These are phyloP conservation scores for Ernsta delagoae DNA, from an alignment of 2,888 invertebrate species.

Conservation along the genomic window DNA sequence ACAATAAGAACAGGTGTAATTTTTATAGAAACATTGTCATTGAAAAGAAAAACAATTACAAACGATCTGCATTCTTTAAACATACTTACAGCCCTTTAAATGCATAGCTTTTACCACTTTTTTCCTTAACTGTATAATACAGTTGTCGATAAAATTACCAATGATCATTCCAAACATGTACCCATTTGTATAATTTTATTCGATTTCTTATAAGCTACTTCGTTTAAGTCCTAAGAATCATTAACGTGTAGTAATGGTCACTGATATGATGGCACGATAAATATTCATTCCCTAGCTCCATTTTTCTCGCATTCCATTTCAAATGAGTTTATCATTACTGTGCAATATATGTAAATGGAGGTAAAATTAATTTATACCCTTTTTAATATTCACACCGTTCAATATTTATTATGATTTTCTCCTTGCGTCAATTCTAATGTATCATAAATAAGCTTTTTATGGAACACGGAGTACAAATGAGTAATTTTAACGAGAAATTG, in stretches of 20 bases:
- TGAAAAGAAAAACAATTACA: neutral
- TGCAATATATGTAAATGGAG: slow-evolving; percentile 7
- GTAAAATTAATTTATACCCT: slow-evolving; percentile 13
- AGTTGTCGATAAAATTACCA: neutral
- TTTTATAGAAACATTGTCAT: neutral
- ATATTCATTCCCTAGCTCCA: neutral
- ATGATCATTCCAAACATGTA: neutral
- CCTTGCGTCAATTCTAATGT: slow-evolving; percentile 8
- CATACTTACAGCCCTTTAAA: slow-evolving; percentile 1
- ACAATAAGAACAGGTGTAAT: neutral
- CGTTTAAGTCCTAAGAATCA: neutral
- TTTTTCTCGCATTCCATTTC: slow-evolving; percentile 10
- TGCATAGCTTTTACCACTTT: slow-evolving; percentile 1
- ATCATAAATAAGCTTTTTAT: slow-evolving; percentile 7
- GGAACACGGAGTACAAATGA: neutral
- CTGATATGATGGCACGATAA: neutral
- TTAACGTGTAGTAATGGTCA: slow-evolving; percentile 1
- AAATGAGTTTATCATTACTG: slow-evolving; percentile 4
- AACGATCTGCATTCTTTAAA: neutral
- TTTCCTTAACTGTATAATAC: neutral
- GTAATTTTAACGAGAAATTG: slow-evolving; percentile 2
- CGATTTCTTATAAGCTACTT: neutral
- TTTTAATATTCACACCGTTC: slow-evolving; percentile 6
- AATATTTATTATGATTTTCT: slow-evolving; percentile 18
- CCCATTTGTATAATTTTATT: neutral